Evolutionary conservation across 2,888 invertebrate genomes (phyloP), one percentile per base, ranked within the genome.

Genomic region (Tillus elongatus): DNA sequence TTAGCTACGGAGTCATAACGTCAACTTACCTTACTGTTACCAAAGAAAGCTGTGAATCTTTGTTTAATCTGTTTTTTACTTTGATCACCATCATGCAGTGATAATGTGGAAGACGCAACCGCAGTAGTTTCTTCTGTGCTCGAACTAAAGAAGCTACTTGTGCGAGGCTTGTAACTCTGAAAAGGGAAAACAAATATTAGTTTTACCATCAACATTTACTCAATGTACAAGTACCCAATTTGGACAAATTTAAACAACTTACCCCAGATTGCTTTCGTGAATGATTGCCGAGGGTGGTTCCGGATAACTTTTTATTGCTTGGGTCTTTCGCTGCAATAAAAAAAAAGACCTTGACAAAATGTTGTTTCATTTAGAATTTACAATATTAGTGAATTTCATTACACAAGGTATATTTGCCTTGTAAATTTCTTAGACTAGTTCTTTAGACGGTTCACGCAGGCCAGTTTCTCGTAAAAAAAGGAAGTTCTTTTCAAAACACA

Each of bases 41-140:
- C 77, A 57, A 82, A 82, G 49, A 82, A 73, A 13, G 77, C 77
- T 35, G 80, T 78, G 77, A 81, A 79, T 43, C 81, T 72, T 57
- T 80, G 79, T 57, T 77, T 79, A 46, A 75, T 70, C 51, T 73
- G 72, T 46, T 60, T 67, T 52, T 62, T 66, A 53, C 48, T 63
- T 57, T 44, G 61, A 53, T 54, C 64, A 10, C 50, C 47, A 30
- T 64, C 63, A 43, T 60, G 60, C 12, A 57, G 50, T 10, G 56
- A 57, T 37, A 57, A 49, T 27, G 54, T 59, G 39, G 61, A 58
- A 47, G 51, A 58, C 32, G 51, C 50, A 34, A 54, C 51, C 41
- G 49, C 35, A n/a, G 39, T 49, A 39, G 53, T 42, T 36, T 66
- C 66, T 45, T 66, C 66, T 11, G 63, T 63, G 46, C 64, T 63